Percentiles rank a stretch among this genome's conserved stretches.
Conservation (phyloP, 2,113 vertebrate species). For the Myotis yumanensis region DNA sequence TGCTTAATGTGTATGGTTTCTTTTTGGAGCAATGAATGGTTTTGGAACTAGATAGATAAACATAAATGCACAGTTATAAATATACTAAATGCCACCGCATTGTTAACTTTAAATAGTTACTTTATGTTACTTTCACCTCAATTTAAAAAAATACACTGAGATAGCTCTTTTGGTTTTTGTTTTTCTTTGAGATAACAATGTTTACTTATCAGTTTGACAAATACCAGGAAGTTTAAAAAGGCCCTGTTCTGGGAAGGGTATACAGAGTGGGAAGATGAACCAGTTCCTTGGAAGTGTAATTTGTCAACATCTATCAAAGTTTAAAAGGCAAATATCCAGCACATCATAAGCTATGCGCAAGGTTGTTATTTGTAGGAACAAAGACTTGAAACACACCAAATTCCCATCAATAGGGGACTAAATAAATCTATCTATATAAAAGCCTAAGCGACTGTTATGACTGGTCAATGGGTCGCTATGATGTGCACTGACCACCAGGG, state of each 20-base stretch:
- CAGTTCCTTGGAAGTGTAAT: neutral
- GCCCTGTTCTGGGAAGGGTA: neutral
- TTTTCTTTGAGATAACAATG: neutral
- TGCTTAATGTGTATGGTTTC: neutral
- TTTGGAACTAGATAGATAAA: neutral
- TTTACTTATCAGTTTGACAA: neutral
- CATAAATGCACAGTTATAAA: neutral
- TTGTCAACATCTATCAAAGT: neutral
- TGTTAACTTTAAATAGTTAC: constrained; percentile 1
- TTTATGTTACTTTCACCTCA: neutral
- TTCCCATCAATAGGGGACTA: neutral
- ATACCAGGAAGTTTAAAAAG: neutral
- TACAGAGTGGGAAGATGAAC: neutral
- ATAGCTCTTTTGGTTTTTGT: neutral
- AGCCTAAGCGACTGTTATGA: too few species aligned
- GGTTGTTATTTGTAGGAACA: neutral
- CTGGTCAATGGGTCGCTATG: too few species aligned
- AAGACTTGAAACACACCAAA: neutral
- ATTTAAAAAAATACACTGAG: neutral
- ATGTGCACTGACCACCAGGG: too few species aligned
- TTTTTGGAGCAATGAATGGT: neutral
- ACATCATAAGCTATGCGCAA: neutral
- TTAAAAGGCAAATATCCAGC: constrained; percentile 10
- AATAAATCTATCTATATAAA: neutral
- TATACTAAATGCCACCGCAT: neutral